Conservation (phyloP, 1,140 invertebrate genomes). For the Ectropis grisescens region DNA sequence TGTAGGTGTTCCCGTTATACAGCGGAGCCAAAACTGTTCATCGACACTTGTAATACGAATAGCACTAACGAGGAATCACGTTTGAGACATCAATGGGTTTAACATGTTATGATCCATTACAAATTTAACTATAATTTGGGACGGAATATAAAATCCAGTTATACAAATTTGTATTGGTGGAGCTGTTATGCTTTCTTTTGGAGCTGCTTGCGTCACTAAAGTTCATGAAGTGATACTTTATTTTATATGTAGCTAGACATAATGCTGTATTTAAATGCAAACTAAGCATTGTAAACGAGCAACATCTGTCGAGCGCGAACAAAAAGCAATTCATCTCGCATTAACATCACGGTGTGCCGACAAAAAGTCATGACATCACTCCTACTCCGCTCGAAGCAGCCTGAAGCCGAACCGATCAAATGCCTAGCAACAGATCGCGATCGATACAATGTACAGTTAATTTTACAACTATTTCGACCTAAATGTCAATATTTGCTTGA, state of each 20-base stretch:
- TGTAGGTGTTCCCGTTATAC: conserved; percentile 25
- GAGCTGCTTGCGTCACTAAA: too few relatives aligned
- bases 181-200: too few relatives aligned
- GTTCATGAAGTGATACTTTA: too few relatives aligned
- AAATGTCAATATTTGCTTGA: conserved; percentile 20
- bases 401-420: conserved; percentile 1
- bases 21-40: conserved; percentile 23
- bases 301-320: conserved; percentile 35
- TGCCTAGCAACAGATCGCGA: conserved; percentile 16
- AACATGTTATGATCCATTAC: too few relatives aligned
- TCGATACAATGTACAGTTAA: conserved; percentile 40
- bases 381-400: conserved; percentile 22
- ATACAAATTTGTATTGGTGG: too few relatives aligned
- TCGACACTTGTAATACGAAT: conserved; percentile 12
- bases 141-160: too few relatives aligned
- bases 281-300: conserved; percentile 28
- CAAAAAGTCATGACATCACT: conserved; percentile 56
- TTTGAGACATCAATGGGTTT: too few relatives aligned
- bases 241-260: too few relatives aligned
- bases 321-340: conserved; percentile 48
- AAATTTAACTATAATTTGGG: too few relatives aligned
- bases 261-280: conserved; percentile 32
- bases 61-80: too few relatives aligned
- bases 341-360: conserved; percentile 28
- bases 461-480: conserved; percentile 30